phyloP scores from a whole-genome alignment of 2,797 vertebrate species.

The Tenualosa thibaudeaui region DNA sequence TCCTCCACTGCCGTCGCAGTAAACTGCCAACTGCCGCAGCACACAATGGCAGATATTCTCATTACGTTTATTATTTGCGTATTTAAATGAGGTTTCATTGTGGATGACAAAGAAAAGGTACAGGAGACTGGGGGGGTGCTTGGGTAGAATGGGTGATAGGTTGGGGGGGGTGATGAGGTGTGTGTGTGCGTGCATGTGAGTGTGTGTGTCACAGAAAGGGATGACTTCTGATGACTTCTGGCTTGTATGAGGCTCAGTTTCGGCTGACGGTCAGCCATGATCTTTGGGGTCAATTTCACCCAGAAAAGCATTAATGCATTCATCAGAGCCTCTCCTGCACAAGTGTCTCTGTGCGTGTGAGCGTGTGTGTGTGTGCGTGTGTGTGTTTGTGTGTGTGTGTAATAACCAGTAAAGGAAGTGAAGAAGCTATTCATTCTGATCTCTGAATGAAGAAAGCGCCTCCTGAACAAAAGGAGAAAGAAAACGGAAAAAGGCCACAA shows the following conservation, averaged over 20 bases:
- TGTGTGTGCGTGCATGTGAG: background rate
- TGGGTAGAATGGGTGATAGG: background rate
- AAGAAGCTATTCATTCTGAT: background rate
- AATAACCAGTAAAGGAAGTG: background rate
- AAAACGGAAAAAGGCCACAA: conserved; percentile 77
- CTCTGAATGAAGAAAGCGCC: background rate
- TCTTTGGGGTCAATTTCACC: conserved; percentile 4
- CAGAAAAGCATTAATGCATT: background rate
- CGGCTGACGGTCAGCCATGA: background rate
- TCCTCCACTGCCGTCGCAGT: background rate
- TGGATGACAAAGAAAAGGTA: conserved; percentile 57
- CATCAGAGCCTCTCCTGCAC: background rate
- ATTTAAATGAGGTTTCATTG: conserved; percentile 62
- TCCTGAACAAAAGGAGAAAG: conserved; percentile 33
- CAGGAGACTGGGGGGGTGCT: background rate
- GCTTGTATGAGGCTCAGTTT: background rate
- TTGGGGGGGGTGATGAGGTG: background rate
- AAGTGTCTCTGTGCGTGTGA: background rate
- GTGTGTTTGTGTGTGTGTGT: background rate
- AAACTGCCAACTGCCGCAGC: background rate
- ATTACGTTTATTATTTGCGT: conserved; percentile 77
- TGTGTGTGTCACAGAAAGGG: background rate
- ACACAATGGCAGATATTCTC: conserved; percentile 72
- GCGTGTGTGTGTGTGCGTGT: background rate
- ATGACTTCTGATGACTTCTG: background rate